Evolutionary conservation across 2,888 invertebrate species (phyloP).

Genomic region (Agrochola circellaris): DNA sequence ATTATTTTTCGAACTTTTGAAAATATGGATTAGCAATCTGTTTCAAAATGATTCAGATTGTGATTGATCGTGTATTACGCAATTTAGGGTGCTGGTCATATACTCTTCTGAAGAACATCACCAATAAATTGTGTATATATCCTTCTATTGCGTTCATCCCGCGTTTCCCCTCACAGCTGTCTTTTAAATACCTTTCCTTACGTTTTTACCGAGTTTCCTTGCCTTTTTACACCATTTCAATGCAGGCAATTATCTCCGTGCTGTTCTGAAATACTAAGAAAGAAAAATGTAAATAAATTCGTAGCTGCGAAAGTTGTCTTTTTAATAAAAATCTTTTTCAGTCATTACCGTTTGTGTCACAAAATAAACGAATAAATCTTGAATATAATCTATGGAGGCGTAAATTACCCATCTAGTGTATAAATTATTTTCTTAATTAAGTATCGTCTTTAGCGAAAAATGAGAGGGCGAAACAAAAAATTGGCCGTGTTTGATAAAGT

Average conservation of each 20-base stretch:
- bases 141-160: no score
- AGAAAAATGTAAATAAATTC: not conserved
- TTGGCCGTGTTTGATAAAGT: slow-evolving; percentile 1
- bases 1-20: no score
- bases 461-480: slow-evolving; percentile 21
- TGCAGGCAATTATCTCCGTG: not conserved
- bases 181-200: not conserved
- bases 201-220: not conserved
- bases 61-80: no score
- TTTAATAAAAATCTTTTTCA: not conserved
- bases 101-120: not conserved
- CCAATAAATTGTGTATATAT: not conserved
- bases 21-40: no score
- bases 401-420: slow-evolving; percentile 19
- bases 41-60: no score
- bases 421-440: slow-evolving; percentile 41
- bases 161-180: not conserved
- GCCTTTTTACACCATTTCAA: not conserved
- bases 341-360: slow-evolving; percentile 4
- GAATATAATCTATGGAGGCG: slow-evolving; percentile 12
- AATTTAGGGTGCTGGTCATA: no score
- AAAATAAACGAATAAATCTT: slow-evolving; percentile 35
- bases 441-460: slow-evolving; percentile 25
- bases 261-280: not conserved
- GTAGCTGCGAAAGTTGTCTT: not conserved